These are phyloP conservation scores for Pantala flavescens DNA, from an alignment of 1,140 invertebrate genomes.

Conservation along the genomic window DNA sequence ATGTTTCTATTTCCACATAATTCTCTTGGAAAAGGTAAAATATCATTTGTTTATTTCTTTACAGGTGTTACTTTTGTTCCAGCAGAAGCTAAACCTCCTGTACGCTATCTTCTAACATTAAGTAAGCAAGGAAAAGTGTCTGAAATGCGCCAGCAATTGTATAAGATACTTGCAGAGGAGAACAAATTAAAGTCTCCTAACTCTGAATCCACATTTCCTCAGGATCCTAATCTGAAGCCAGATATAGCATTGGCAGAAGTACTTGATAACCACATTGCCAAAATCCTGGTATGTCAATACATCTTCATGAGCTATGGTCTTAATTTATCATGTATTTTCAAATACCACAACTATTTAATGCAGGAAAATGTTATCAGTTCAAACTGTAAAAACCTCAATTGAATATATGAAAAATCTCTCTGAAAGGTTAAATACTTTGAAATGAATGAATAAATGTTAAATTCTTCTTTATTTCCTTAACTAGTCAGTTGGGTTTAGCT, in stretches of 20 bases:
- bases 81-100: conserved; percentile 35
- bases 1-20: too few species aligned
- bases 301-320: background rate
- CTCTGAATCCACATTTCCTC: conserved; percentile 7
- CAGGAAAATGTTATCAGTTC: too few species aligned
- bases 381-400: too few species aligned
- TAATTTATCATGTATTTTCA: too few species aligned
- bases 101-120: conserved; percentile 47
- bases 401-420: too few species aligned
- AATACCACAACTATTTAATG: too few species aligned
- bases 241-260: conserved; percentile 53
- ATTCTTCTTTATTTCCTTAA: too few species aligned
- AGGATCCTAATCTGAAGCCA: conserved; percentile 30
- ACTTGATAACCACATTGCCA: conserved; percentile 51
- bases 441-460: too few species aligned
- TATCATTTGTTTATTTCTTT: conserved; percentile 21
- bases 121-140: conserved; percentile 49
- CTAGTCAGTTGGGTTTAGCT: too few species aligned
- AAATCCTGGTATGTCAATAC: conserved; percentile 42
- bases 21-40: too few species aligned
- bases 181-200: background rate
- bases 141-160: conserved; percentile 46
- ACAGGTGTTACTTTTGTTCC: conserved; percentile 49
- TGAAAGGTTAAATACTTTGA: too few species aligned
- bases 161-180: conserved; percentile 31